phyloP scores from a whole-genome alignment of 2,888 invertebrate genomes.

The Fragum whitleyi region DNA sequence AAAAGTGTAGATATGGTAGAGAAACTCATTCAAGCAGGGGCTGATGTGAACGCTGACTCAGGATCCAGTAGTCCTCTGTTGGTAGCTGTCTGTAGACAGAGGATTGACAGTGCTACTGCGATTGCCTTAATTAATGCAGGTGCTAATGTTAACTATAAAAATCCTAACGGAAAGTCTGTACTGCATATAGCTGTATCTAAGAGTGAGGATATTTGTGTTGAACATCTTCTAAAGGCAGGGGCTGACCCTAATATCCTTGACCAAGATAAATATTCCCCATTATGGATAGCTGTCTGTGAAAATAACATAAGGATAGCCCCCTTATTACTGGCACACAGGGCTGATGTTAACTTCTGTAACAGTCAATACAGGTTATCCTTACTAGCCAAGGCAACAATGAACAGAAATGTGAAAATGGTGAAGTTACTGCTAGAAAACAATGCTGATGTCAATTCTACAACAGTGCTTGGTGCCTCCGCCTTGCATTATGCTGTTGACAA shows the following conservation, averaged over 20 bases:
- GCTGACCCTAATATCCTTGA: constrained; percentile 76
- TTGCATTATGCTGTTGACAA: constrained; percentile 72
- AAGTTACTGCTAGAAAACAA: constrained; percentile 68
- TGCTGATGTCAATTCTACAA: constrained; percentile 66
- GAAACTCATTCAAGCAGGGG: constrained; percentile 73
- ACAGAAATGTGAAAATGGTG: constrained; percentile 69
- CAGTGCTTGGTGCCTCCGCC: constrained; percentile 68
- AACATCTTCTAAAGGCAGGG: constrained; percentile 73
- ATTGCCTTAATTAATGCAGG: constrained; percentile 74
- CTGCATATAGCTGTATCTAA: constrained; percentile 78
- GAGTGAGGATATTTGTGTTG: constrained; percentile 75
- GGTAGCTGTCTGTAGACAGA: constrained; percentile 68
- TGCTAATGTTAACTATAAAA: constrained; percentile 74
- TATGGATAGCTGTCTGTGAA: constrained; percentile 80
- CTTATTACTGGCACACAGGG: constrained; percentile 71
- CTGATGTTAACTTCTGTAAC: constrained; percentile 68
- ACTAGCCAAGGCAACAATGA: constrained; percentile 68
- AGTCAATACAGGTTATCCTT: constrained; percentile 65
- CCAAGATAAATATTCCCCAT: constrained; percentile 74
- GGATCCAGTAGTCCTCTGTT: constrained; percentile 71
- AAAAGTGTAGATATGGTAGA: constrained; percentile 71
- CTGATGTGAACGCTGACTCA: constrained; percentile 73
- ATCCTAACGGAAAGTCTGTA: constrained; percentile 70
- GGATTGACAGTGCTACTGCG: constrained; percentile 70
- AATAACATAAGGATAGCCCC: constrained; percentile 75